A percentile compares a stretch with the other conserved stretches of the same genome.
Evolutionary conservation across 2,888 invertebrate genomes (phyloP).

Genomic region (Heliconius hortense): DNA sequence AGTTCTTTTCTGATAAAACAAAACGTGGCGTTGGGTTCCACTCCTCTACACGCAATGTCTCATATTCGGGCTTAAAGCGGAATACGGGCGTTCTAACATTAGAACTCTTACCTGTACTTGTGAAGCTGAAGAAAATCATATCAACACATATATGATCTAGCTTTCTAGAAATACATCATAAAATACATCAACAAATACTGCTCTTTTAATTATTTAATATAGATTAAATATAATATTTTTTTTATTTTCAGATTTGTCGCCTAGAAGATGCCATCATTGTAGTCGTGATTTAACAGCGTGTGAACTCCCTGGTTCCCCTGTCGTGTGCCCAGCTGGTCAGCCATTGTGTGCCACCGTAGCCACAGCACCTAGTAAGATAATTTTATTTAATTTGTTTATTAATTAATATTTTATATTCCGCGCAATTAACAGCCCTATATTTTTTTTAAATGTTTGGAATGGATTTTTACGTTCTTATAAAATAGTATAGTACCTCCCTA

Average conservation of each 20-base stretch:
- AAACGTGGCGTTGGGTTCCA: neutral
- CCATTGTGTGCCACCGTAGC: conserved; percentile 61
- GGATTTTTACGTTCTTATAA: too few relatives aligned
- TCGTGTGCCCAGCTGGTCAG: conserved; percentile 52
- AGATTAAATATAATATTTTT: neutral
- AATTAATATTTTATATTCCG: neutral
- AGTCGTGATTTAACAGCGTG: conserved; percentile 48
- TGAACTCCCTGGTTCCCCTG: conserved; percentile 41
- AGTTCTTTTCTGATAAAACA: neutral
- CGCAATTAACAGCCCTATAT: too few relatives aligned
- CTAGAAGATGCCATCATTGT: conserved; percentile 56
- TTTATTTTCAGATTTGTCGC: conserved; percentile 49
- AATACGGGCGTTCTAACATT: too few relatives aligned
- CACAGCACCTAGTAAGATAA: conserved; percentile 54
- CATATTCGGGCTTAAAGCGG: neutral
- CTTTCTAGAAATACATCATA: too few relatives aligned
- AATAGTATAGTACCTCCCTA: neutral
- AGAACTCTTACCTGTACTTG: too few relatives aligned
- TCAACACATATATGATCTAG: too few relatives aligned
- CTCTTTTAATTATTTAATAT: neutral
- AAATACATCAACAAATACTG: too few relatives aligned
- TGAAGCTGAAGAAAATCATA: too few relatives aligned
- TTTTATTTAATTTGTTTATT: neutral
- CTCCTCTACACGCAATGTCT: neutral
- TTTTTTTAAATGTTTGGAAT: too few relatives aligned